Percentiles rank a stretch among this genome's conserved stretches.
Conservation (phyloP, 2,113 vertebrate species). For the Axis porcinus region DNA sequence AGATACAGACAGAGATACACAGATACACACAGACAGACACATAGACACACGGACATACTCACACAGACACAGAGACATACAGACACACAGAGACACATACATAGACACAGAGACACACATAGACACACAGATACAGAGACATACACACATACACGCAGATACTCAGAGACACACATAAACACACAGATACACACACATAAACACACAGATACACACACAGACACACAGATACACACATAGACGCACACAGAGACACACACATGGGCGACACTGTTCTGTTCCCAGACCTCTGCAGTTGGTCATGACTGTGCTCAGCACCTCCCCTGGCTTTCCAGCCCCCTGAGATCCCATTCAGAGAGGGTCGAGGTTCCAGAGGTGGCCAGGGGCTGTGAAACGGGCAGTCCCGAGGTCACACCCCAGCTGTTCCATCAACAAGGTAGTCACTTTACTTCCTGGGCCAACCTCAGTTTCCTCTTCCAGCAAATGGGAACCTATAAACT, state of each 20-base stretch:
- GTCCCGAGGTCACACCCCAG: not conserved
- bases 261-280: not conserved
- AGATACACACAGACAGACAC: not conserved
- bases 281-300: not conserved
- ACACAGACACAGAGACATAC: not conserved
- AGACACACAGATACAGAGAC: not conserved
- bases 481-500: not conserved
- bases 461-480: conserved; percentile 28
- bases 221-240: no score
- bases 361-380: fast-evolving
- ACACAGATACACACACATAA: not conserved
- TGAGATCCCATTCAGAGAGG: not conserved
- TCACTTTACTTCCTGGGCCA: not conserved
- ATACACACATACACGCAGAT: not conserved
- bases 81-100: not conserved
- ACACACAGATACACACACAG: not conserved
- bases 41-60: not conserved
- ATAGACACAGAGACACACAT: no score
- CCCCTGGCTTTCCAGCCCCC: not conserved
- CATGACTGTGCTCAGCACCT: not conserved
- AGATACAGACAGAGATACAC: not conserved
- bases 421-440: not conserved
- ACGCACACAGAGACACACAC: not conserved
- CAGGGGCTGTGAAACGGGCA: not conserved
- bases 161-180: no score